These are phyloP conservation scores for Eulacestoma nigropectus DNA, from an alignment of 2,113 vertebrate genomes.

Conservation along the genomic window DNA sequence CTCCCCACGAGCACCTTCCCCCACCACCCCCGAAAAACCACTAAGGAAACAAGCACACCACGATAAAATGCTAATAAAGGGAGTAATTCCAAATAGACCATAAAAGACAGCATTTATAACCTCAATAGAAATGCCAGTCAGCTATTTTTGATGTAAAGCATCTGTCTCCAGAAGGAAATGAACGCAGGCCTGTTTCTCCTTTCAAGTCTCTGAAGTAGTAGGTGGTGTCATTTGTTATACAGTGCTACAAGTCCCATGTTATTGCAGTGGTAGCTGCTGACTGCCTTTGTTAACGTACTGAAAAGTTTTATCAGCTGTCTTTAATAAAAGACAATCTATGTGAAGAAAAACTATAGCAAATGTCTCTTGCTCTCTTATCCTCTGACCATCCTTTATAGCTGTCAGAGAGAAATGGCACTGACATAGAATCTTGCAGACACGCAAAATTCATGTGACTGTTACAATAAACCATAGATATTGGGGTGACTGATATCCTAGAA, in stretches of 20 bases:
- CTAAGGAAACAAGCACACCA: slow-evolving; percentile 32
- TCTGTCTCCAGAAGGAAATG: slow-evolving; percentile 67
- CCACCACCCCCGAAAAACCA: background rate
- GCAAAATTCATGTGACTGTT: background rate
- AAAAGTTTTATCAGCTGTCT: slow-evolving; percentile 67
- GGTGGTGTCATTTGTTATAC: slow-evolving; percentile 63
- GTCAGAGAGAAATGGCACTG: background rate
- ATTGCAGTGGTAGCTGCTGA: slow-evolving; percentile 47
- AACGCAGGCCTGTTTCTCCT: slow-evolving; percentile 57
- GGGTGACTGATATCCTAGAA: background rate
- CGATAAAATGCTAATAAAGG: slow-evolving; percentile 44
- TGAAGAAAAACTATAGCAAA: background rate
- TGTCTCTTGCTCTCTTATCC: slow-evolving; percentile 1
- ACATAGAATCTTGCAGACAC: background rate
- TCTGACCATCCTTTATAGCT: background rate
- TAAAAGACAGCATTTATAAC: slow-evolving; percentile 51
- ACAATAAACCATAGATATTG: background rate
- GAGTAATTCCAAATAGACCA: slow-evolving; percentile 32
- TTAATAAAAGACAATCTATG: slow-evolving; percentile 52
- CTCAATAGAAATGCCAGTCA: slow-evolving; percentile 47
- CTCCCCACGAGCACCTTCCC: background rate
- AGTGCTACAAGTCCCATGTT: slow-evolving; percentile 40
- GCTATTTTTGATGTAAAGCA: slow-evolving; percentile 68
- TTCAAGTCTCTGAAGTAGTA: slow-evolving; percentile 62
- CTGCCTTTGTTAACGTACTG: slow-evolving; percentile 55